Percentiles rank a stretch among this genome's conserved stretches.
Evolutionary conservation across 2,797 vertebrate species (phyloP).

Genomic region (Podarcis lilfordi): DNA sequence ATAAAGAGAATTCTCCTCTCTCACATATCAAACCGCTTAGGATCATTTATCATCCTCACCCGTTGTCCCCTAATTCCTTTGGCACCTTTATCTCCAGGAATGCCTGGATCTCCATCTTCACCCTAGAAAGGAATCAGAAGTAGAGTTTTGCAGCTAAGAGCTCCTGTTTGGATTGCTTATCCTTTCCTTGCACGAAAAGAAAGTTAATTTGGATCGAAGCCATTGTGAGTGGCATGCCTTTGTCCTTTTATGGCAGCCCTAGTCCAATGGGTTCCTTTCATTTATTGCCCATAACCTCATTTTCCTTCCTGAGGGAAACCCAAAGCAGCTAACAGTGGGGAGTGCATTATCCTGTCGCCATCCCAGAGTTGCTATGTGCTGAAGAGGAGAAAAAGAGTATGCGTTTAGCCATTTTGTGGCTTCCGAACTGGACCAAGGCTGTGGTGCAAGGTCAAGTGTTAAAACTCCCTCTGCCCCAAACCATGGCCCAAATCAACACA

Average conservation of each 20-base stretch:
- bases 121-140: constrained; percentile 79
- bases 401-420: too few species aligned
- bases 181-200: neutral
- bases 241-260: neutral
- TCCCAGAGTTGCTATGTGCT: too few species aligned
- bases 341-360: too few species aligned
- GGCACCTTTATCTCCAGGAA: constrained; percentile 77
- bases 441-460: too few species aligned
- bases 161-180: neutral
- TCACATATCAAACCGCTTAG: neutral
- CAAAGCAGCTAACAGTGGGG: neutral
- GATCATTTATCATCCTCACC: constrained; percentile 74
- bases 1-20: neutral
- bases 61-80: constrained; percentile 84
- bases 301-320: neutral
- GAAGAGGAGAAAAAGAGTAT: too few species aligned
- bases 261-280: neutral
- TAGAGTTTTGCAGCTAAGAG: constrained; percentile 19
- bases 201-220: neutral
- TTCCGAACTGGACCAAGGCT: too few species aligned
- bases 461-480: fast-evolving
- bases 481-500: neutral
- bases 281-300: neutral
- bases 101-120: constrained; percentile 79
- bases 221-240: neutral